These are phyloP conservation scores for Rotaria magnacalcarata DNA, from an alignment of 2,888 invertebrate genomes.

Conservation along the genomic window DNA sequence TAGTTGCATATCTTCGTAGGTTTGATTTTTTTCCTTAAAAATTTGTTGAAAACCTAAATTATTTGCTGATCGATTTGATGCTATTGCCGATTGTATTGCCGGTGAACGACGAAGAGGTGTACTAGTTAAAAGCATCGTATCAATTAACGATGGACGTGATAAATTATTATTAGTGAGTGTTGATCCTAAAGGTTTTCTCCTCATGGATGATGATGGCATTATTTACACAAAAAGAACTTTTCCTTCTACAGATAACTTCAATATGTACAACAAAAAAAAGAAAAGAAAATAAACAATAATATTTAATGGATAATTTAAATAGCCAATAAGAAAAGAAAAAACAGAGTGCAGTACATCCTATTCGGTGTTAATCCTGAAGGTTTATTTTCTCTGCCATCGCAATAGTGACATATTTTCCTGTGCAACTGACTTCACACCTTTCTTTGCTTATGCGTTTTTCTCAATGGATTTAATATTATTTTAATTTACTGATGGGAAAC, in stretches of 20 bases:
- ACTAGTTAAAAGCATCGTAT: conserved; percentile 9
- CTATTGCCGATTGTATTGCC: background rate
- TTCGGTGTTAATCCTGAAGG: background rate
- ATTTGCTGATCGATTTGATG: background rate
- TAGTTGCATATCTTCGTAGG: conserved; percentile 10
- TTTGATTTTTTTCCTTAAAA: background rate
- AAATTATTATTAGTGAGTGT: background rate
- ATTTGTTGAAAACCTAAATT: background rate
- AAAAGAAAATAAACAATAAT: background rate
- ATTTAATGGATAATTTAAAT: background rate
- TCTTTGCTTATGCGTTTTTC: background rate
- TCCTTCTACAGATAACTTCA: background rate
- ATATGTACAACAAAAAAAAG: background rate
- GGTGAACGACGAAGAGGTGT: conserved; percentile 12
- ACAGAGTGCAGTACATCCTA: background rate
- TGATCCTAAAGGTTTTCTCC: background rate
- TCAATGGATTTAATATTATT: background rate
- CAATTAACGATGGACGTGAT: background rate
- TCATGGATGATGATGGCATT: background rate
- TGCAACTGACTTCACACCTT: background rate
- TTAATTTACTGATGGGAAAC: background rate
- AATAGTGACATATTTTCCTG: background rate
- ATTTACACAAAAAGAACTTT: background rate
- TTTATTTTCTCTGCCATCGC: background rate
- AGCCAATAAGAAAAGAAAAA: background rate